Base-by-base conservation (phyloP, 2,888 invertebrate species). In the Ormyrus thymus region DNA sequence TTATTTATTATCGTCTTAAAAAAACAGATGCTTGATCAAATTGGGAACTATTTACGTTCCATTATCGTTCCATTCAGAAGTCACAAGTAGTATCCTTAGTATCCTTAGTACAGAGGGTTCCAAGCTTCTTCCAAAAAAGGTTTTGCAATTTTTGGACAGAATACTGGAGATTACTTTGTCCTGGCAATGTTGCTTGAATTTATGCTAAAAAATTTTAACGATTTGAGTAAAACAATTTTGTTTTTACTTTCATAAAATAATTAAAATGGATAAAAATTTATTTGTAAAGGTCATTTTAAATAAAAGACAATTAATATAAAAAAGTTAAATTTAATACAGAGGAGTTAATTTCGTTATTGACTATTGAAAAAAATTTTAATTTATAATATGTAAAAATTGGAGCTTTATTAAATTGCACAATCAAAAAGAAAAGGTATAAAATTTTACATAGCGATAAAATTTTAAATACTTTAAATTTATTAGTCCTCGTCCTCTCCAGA, bases 401-500 rank as follows among this genome's bases (percentile, higher is more conserved):
- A 29, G 4, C 2, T 29, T 29, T 29, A 29, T 29, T 29, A 29
- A 29, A 29, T 29, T 29, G 29, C 29, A 29, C 29, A 29, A 29
- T 29, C 29, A 29, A 29, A 4, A 29, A 29, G 29, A 29, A 29
- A 29, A 29, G 29, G 29, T 29, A 29, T 29, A 29, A 29, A 29
- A 29, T 29, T 29, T 70, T 78, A 46, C 50, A 59, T 29, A 65
- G 73, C 51, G 70, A 51, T 69, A 58, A 73, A 79, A 69, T 46
- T 79, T 48, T 72, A 61, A 75, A 8, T 79, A 81, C 81, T 73
- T 81, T 68, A 9, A 74, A 76, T 69, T 85, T 70, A 71, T 89
- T 90, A 91, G 85, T 91, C 91, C 59, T 91, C 91, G 55, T 92
- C 91, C 83, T 91, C 92, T 68, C 90, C 93, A 81, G 93, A 93